Evolutionary conservation across 2,797 vertebrate species (phyloP).

Genomic region (Myotis vivesi): DNA sequence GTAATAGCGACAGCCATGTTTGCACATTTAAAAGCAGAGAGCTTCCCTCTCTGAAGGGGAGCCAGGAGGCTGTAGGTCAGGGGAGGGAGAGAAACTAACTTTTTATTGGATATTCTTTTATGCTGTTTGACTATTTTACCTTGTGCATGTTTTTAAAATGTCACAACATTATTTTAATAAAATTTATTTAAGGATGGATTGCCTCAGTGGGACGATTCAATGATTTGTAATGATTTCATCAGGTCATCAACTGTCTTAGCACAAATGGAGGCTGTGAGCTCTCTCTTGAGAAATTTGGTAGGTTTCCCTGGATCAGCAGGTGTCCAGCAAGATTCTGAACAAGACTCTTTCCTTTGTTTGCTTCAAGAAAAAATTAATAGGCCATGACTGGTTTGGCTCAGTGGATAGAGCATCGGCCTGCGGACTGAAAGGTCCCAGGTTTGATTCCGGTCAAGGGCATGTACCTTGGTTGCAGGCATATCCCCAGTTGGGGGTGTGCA

Average conservation of each 20-base stretch:
- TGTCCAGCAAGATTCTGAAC: not conserved
- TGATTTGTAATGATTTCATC: constrained; percentile 3
- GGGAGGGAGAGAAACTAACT: not conserved
- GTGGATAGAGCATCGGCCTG: too few species aligned
- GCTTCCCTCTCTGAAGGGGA: not conserved
- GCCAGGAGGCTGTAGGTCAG: not conserved
- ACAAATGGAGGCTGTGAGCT: not conserved
- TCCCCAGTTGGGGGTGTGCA: too few species aligned
- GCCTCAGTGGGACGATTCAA: not conserved
- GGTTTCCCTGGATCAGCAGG: not conserved
- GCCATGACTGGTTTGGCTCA: too few species aligned
- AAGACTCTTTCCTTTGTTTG: constrained; percentile 38
- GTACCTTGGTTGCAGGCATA: too few species aligned
- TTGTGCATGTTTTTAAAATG: not conserved
- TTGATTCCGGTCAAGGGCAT: too few species aligned
- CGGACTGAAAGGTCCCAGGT: too few species aligned
- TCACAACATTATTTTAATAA: constrained; percentile 29
- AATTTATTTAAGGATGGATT: not conserved
- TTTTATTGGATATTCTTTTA: not conserved
- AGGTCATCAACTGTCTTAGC: not conserved
- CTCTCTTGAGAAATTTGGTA: not conserved
- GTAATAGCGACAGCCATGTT: not conserved
- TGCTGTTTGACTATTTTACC: not conserved
- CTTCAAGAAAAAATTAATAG: constrained; percentile 11
- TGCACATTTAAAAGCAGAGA: not conserved